These are phyloP conservation scores for Formica aserva DNA, from an alignment of 2,888 invertebrate genomes.

Conservation along the genomic window DNA sequence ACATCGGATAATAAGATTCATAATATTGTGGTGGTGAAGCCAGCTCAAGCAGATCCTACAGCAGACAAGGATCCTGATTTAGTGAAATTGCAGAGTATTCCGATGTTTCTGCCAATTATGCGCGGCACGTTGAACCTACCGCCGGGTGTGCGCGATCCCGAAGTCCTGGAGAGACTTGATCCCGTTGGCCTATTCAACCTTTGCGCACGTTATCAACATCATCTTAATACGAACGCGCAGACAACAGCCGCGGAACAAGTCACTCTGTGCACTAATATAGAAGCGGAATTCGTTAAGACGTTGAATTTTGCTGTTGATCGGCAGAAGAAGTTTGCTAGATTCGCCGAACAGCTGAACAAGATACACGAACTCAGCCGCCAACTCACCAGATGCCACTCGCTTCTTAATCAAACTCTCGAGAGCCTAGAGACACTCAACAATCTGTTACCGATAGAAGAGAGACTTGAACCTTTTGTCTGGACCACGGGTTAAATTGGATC, in stretches of 20 bases:
- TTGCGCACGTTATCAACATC: slow-evolving; percentile 93
- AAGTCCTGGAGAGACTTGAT: slow-evolving; percentile 93
- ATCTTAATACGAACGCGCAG: slow-evolving; percentile 93
- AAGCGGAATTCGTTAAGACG: slow-evolving; percentile 90
- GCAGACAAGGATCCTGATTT: slow-evolving; percentile 92
- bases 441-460: slow-evolving; percentile 92
- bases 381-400: slow-evolving; percentile 92
- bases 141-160: slow-evolving; percentile 93
- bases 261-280: slow-evolving; percentile 91
- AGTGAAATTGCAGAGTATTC: slow-evolving; percentile 91
- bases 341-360: slow-evolving; percentile 94
- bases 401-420: slow-evolving; percentile 94
- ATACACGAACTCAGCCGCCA: slow-evolving; percentile 94
- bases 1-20: slow-evolving; percentile 86
- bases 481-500: slow-evolving; percentile 89
- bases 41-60: slow-evolving; percentile 88
- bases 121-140: slow-evolving; percentile 94
- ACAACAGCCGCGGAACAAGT: slow-evolving; percentile 93
- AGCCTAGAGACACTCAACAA: slow-evolving; percentile 95
- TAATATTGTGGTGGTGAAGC: slow-evolving; percentile 93
- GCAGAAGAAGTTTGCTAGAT: slow-evolving; percentile 94
- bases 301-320: slow-evolving; percentile 91
- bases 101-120: slow-evolving; percentile 97
- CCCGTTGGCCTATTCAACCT: slow-evolving; percentile 91
- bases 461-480: slow-evolving; percentile 96